phyloP scores from a whole-genome alignment of 2,113 vertebrate genomes.

The Reinhardtius hippoglossoides region DNA sequence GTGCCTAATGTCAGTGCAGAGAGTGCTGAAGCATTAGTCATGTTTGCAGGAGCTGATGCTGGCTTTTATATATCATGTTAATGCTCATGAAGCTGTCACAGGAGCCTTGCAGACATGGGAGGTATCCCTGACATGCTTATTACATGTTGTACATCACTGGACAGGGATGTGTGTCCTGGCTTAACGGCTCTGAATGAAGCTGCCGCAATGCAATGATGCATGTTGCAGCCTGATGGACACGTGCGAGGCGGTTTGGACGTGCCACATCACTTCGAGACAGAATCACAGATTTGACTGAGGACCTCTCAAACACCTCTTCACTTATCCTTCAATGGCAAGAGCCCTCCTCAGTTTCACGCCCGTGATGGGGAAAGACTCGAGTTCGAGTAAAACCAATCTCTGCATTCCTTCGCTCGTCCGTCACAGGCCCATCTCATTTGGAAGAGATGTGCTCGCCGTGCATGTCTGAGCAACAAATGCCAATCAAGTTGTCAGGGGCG shows the following conservation, averaged over 20 bases:
- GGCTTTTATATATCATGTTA: conserved; percentile 67
- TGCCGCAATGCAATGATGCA: conserved; percentile 34
- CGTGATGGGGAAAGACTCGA: background rate
- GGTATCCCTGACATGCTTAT: conserved; percentile 48
- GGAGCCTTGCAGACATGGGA: conserved; percentile 39
- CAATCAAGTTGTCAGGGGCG: conserved; percentile 60
- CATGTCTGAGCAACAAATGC: conserved; percentile 45
- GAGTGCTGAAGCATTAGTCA: conserved; percentile 26
- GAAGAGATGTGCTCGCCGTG: conserved; percentile 30
- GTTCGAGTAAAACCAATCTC: conserved; percentile 22
- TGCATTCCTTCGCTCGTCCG: conserved; percentile 32
- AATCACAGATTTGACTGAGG: conserved; percentile 7
- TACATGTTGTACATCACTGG: conserved; percentile 59
- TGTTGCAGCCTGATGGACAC: conserved; percentile 40
- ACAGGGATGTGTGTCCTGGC: conserved; percentile 4
- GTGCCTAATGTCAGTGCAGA: conserved; percentile 12
- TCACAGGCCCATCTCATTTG: conserved; percentile 32
- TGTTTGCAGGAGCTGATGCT: conserved; percentile 31
- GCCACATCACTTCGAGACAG: conserved; percentile 20
- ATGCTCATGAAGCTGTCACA: conserved; percentile 62
- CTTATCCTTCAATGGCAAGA: conserved; percentile 20
- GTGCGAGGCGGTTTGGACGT: background rate
- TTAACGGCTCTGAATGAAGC: conserved; percentile 38
- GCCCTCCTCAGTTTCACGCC: background rate
- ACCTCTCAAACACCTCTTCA: conserved; percentile 4